phyloP scores from a whole-genome alignment of 1,140 invertebrate genomes.

The Matsumurasca onukii region DNA sequence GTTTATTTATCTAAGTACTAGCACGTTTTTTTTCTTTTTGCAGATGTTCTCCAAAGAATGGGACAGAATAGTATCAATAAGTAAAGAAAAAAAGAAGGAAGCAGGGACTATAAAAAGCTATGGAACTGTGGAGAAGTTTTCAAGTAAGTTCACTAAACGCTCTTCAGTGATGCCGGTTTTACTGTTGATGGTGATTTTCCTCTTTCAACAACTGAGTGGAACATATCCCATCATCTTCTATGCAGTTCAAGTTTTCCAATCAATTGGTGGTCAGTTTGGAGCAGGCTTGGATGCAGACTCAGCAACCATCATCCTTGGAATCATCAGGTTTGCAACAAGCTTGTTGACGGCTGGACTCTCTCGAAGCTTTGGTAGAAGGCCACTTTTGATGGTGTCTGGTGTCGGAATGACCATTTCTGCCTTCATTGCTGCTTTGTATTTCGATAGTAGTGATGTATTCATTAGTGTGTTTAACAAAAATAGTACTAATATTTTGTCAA shows the following conservation, averaged over 20 bases:
- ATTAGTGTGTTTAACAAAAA: neutral
- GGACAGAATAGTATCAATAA: constrained; percentile 38
- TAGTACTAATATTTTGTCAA: neutral
- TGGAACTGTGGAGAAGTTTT: neutral
- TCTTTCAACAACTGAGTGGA: constrained; percentile 60
- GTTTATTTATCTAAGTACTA: no score
- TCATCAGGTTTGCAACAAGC: constrained; percentile 55
- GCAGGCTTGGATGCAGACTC: constrained; percentile 50
- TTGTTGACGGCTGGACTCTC: constrained; percentile 51
- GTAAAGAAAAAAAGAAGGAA: constrained; percentile 11
- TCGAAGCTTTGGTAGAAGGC: constrained; percentile 55
- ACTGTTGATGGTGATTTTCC: constrained; percentile 53
- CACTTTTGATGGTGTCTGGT: constrained; percentile 54
- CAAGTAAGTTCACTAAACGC: constrained; percentile 24
- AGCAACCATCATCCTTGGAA: constrained; percentile 53
- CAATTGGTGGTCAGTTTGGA: constrained; percentile 51
- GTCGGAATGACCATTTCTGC: constrained; percentile 52
- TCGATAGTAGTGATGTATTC: constrained; percentile 16
- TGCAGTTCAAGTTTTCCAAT: constrained; percentile 57
- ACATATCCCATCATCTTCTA: constrained; percentile 69
- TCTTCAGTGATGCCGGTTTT: constrained; percentile 56
- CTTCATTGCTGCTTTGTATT: constrained; percentile 24
- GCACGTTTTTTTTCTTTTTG: constrained; percentile 17
- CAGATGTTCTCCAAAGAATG: constrained; percentile 37
- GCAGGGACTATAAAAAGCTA: neutral